Evolutionary conservation across 2,888 invertebrate genomes (phyloP).

Genomic region (Stegophylla sp.): DNA sequence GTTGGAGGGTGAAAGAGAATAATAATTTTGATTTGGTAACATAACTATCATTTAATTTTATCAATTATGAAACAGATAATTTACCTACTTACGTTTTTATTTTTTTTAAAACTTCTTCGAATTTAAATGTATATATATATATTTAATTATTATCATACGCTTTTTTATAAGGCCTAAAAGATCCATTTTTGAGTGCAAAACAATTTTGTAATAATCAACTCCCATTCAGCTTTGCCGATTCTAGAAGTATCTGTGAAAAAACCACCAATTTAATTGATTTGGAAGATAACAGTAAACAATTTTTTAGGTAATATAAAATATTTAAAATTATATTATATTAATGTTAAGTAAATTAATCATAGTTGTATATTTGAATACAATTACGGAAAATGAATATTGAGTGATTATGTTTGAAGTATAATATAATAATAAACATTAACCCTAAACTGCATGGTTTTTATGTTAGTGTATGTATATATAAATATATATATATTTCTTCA

Average conservation of each 20-base stretch:
- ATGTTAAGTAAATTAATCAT: not conserved
- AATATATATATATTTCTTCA: too few species aligned
- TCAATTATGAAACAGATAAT: too few species aligned
- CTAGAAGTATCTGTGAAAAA: constrained; percentile 59
- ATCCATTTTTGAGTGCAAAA: constrained; percentile 62
- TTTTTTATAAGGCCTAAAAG: constrained; percentile 61
- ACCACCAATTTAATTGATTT: not conserved
- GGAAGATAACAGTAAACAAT: constrained; percentile 30
- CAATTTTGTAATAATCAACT: constrained; percentile 64
- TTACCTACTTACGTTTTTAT: too few species aligned
- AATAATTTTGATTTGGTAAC: too few species aligned
- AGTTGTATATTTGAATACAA: not conserved
- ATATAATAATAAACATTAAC: too few species aligned
- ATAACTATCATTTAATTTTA: too few species aligned
- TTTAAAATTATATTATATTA: not conserved
- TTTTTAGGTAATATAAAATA: constrained; percentile 56
- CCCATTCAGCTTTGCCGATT: constrained; percentile 67
- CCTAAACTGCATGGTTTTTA: too few species aligned
- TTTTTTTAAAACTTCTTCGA: too few species aligned
- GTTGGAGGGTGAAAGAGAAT: too few species aligned
- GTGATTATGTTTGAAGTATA: too few species aligned
- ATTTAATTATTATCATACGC: not conserved
- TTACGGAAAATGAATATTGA: not conserved
- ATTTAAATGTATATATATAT: too few species aligned
- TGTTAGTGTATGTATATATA: too few species aligned